These are phyloP conservation scores for Bettongia penicillata DNA, from an alignment of 2,113 vertebrate genomes.

Conservation along the genomic window DNA sequence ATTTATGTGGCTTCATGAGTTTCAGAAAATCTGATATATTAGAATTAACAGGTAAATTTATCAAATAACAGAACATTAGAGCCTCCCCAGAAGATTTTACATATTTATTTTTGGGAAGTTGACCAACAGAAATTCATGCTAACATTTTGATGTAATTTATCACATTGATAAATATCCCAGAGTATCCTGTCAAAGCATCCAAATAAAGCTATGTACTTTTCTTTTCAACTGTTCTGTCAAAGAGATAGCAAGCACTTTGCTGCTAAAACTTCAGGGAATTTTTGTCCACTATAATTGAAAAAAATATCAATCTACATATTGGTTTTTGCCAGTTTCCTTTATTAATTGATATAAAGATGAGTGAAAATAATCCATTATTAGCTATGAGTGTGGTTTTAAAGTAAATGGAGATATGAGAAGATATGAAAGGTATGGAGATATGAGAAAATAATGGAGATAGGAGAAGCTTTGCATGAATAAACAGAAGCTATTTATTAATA, in stretches of 20 bases:
- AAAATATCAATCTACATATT: slow-evolving; percentile 74
- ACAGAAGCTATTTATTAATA: slow-evolving; percentile 76
- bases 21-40: slow-evolving; percentile 33
- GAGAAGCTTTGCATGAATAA: slow-evolving; percentile 73
- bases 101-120: not conserved
- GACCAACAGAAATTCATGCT: no score
- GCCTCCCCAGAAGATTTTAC: not conserved
- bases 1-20: not conserved
- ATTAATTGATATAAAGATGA: slow-evolving; percentile 78
- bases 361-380: slow-evolving; percentile 78
- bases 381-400: slow-evolving; percentile 70
- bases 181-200: slow-evolving; percentile 22
- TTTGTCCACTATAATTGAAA: slow-evolving; percentile 46
- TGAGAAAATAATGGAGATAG: slow-evolving; percentile 54
- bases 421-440: no score
- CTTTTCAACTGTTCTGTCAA: slow-evolving; percentile 33
- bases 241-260: slow-evolving; percentile 57
- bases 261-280: slow-evolving; percentile 39
- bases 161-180: slow-evolving; percentile 1
- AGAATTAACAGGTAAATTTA: slow-evolving; percentile 12
- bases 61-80: not conserved
- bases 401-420: slow-evolving; percentile 70
- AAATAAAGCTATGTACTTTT: not conserved
- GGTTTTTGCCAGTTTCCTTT: slow-evolving; percentile 66
- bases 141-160: not conserved